A percentile compares a stretch with the other conserved stretches of the same genome.
These are phyloP conservation scores for Patiria miniata DNA, from an alignment of 35 echinoderm and acorn worm genomes.

Conservation along the genomic window DNA sequence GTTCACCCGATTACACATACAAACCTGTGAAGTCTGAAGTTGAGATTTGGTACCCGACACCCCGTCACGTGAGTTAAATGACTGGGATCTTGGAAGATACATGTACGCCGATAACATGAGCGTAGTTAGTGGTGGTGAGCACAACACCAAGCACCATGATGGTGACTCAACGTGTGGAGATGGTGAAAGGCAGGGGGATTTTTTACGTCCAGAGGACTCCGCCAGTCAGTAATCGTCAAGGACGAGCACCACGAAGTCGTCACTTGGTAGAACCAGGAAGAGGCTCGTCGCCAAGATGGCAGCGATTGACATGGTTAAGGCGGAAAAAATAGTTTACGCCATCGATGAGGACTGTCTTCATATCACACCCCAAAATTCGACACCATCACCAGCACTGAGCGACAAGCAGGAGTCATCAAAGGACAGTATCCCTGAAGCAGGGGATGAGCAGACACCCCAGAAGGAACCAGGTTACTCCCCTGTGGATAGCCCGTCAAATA, in stretches of 20 bases:
- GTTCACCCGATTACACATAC: no score
- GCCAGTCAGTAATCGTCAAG: background rate
- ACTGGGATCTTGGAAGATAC: background rate
- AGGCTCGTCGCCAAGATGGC: conserved; percentile 22
- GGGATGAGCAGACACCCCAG: background rate
- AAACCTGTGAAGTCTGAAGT: no score
- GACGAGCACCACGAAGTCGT: no score
- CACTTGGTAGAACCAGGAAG: background rate
- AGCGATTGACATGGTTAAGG: conserved; percentile 6
- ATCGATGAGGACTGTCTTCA: no score
- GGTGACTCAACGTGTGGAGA: background rate
- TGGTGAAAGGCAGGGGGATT: background rate
- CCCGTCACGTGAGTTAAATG: background rate
- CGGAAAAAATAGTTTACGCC: no score
- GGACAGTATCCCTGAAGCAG: background rate
- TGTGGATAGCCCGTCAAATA: background rate
- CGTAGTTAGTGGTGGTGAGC: background rate
- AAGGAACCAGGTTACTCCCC: background rate
- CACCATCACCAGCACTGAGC: conserved; percentile 2
- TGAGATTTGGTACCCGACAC: no score
- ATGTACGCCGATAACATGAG: background rate
- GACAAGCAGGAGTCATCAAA: conserved; percentile 18
- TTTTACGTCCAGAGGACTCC: background rate
- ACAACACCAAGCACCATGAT: no score
- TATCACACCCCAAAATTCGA: background rate